phyloP scores from a whole-genome alignment of 2,888 invertebrate species.

The Adineta ricciae region DNA sequence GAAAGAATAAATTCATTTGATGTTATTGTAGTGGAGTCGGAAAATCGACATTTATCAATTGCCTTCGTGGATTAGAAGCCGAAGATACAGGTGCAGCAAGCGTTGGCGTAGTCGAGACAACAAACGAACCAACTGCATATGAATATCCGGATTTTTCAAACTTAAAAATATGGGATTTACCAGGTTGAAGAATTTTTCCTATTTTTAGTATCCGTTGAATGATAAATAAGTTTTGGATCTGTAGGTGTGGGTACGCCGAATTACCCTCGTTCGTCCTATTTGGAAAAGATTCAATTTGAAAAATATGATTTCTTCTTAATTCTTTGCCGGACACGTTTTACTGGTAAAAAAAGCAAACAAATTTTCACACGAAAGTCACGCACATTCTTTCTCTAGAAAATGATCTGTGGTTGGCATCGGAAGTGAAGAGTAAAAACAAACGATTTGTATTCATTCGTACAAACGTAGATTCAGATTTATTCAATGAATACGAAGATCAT shows the following conservation, averaged over 20 bases:
- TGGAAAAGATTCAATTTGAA: slow-evolving; percentile 34
- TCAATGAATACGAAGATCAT: slow-evolving; percentile 16
- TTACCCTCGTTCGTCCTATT: slow-evolving; percentile 33
- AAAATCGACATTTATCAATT: slow-evolving; percentile 37
- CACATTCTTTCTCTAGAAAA: neutral
- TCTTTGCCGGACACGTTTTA: slow-evolving; percentile 34
- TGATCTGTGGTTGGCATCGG: slow-evolving; percentile 34
- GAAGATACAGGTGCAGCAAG: slow-evolving; percentile 35
- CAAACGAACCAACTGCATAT: slow-evolving; percentile 36
- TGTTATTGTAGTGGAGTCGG: slow-evolving; percentile 33
- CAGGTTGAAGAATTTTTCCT: slow-evolving; percentile 32
- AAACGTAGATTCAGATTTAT: neutral
- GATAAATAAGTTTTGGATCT: neutral
- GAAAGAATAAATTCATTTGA: no score
- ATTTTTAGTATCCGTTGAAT: no score
- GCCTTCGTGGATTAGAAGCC: slow-evolving; percentile 34
- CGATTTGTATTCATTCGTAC: neutral
- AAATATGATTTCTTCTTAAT: slow-evolving; percentile 36
- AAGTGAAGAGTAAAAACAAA: slow-evolving; percentile 21
- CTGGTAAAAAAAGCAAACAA: slow-evolving; percentile 28
- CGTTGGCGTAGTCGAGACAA: slow-evolving; percentile 35
- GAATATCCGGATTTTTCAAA: slow-evolving; percentile 35
- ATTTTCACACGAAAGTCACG: neutral
- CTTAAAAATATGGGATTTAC: slow-evolving; percentile 34
- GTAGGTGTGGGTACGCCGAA: slow-evolving; percentile 35